Evolutionary conservation across 2,113 vertebrate species (phyloP), one percentile per base, ranked within the genome.

Genomic region (Cavia porcellus): DNA sequence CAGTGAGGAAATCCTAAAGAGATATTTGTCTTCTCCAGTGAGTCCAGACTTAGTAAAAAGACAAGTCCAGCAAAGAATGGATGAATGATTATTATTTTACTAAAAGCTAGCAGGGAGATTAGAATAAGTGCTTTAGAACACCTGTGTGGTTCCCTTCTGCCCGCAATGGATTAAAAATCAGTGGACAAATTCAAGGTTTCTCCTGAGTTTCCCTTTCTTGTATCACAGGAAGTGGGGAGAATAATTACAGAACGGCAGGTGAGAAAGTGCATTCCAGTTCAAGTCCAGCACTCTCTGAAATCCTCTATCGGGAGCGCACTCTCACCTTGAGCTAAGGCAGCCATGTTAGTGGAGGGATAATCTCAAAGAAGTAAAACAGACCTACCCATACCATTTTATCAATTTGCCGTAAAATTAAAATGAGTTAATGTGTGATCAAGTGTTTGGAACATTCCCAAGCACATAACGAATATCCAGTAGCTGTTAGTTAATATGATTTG

Each of bases 111-210:
- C 3, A 55, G 7, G 3, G 1, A 47, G 32, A 24, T 30, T 45
- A 83, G 32, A 74, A 42, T 22, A 50, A 3, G 5, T 15, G 2
- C n/a, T 10, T 19, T 28, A 7, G 13, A 61, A n/a, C 1, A 11
- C 0, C 66, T n/a, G 0, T 8, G 0, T 50, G 4, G 12, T 3
- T 24, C 1, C 24, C 3, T n/a, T 86, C 12, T 59, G 74, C 77
- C 32, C 28, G 83, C 10, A 24, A 4, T 10, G 5, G 2, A 47
- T n/a, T 50, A 55, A 38, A 42, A 57, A 80, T 77, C 22, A 45
- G 61, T 82, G 32, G 25, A 50, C 20, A 84, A 22, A n/a, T 89
- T 6, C 42, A 74, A 14, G 17, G 8, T 4, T 45, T 83, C 24
- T 42, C 15, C 12, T 22, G 11, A 30, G 6, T 59, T 85, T 75